These are phyloP conservation scores for Yponomeuta plumbellus DNA, from an alignment of 2,888 invertebrate genomes.

Conservation along the genomic window DNA sequence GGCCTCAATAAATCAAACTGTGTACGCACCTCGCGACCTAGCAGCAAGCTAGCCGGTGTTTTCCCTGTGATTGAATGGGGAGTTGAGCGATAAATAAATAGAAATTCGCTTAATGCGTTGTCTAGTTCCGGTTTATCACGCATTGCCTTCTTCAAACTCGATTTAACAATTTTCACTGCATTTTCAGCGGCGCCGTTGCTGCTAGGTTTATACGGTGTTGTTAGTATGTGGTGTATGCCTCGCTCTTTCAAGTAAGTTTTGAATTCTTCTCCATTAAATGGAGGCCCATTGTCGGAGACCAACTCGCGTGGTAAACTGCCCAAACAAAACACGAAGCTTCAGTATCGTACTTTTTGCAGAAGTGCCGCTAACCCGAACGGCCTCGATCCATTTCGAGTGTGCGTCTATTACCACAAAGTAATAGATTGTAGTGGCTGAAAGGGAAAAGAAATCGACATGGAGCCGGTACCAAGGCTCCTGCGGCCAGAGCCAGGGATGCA, in stretches of 20 bases:
- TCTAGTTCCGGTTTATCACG: not conserved
- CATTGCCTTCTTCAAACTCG: not conserved
- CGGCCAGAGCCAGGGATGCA: slow-evolving; percentile 8
- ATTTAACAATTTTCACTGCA: slow-evolving; percentile 5
- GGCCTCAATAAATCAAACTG: no score
- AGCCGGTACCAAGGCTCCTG: not conserved
- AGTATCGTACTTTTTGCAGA: not conserved
- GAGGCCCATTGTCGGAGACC: slow-evolving; percentile 2
- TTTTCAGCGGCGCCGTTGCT: not conserved
- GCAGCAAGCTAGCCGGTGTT: no score
- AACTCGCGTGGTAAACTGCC: not conserved
- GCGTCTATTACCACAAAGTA: slow-evolving; percentile 3
- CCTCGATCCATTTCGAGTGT: no score
- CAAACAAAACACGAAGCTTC: not conserved
- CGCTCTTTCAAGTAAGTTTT: no score
- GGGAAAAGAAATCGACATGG: slow-evolving; percentile 2
- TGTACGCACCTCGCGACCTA: no score
- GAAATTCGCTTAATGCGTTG: not conserved
- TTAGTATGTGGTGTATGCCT: not conserved
- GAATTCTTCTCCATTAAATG: no score
- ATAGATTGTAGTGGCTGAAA: not conserved
- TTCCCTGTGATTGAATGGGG: not conserved
- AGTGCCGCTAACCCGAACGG: no score
- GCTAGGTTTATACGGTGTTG: not conserved
- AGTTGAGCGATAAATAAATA: not conserved